These are phyloP conservation scores for Tupaia chinensis DNA, from an alignment of 2,113 vertebrate species.

Conservation along the genomic window DNA sequence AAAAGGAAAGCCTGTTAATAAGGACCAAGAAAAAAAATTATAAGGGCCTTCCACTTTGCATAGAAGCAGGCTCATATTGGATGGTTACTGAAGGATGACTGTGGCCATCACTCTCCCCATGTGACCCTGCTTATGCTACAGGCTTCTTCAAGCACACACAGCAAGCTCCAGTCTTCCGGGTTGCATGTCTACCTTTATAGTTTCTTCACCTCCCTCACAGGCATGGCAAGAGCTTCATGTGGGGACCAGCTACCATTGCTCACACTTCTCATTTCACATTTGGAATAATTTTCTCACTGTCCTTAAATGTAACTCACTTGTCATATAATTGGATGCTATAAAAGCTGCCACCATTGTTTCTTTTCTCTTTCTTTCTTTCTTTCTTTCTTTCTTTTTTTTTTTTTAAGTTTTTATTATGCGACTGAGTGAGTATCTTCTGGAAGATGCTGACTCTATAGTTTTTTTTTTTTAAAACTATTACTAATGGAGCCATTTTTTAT, in stretches of 20 bases:
- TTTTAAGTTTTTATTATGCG: background rate
- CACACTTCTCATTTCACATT: background rate
- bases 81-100: background rate
- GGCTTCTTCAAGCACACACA: background rate
- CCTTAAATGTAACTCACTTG: conserved; percentile 57
- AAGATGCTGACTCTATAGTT: conserved; percentile 41
- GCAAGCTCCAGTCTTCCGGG: background rate
- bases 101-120: background rate
- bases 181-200: background rate
- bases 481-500: conserved; percentile 60
- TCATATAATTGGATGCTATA: background rate
- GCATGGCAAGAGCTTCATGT: conserved; percentile 1
- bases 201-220: background rate
- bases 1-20: background rate
- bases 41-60: background rate
- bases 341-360: background rate
- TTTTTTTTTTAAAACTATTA: conserved; percentile 39
- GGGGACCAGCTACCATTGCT: background rate
- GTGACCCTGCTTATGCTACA: background rate
- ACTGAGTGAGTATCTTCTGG: conserved; percentile 5
- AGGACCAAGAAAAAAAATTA: background rate
- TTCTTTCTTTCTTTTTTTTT: background rate
- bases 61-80: background rate
- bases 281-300: background rate
- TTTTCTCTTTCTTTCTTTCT: background rate